These are phyloP conservation scores for Schlechtendalia chinensis DNA, from an alignment of 1,140 invertebrate genomes.

Conservation along the genomic window DNA sequence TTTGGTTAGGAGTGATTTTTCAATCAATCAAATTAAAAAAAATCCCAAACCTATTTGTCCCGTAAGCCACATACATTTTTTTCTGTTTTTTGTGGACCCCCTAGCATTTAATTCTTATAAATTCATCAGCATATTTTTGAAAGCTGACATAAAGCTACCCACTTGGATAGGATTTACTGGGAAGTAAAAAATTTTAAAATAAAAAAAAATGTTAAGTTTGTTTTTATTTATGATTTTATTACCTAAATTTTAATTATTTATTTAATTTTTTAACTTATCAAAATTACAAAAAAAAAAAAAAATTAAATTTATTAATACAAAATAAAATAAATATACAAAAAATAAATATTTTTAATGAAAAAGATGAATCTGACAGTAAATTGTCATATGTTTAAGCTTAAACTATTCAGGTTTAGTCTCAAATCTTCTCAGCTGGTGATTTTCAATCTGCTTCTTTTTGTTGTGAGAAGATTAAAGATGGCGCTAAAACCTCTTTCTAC, in stretches of 20 bases:
- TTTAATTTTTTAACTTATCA: slow-evolving; percentile 7
- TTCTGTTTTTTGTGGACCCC: too few relatives aligned
- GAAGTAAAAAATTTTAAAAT: not conserved
- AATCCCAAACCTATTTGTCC: too few relatives aligned
- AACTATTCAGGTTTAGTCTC: not conserved
- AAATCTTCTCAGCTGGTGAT: not conserved
- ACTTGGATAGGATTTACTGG: too few relatives aligned
- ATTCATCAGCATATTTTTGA: too few relatives aligned
- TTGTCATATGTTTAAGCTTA: slow-evolving; percentile 6
- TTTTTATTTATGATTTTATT: not conserved
- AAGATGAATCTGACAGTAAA: slow-evolving; percentile 12
- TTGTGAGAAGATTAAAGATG: slow-evolving; percentile 22
- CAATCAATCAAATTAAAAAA: too few relatives aligned
- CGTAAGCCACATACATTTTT: too few relatives aligned
- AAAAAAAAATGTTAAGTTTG: too few relatives aligned
- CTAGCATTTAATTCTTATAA: too few relatives aligned
- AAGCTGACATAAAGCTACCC: too few relatives aligned
- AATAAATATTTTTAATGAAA: slow-evolving; percentile 11
- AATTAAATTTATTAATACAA: slow-evolving; percentile 7
- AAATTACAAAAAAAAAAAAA: not conserved
- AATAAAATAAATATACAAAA: not conserved
- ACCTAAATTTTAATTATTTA: not conserved
- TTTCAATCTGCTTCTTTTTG: not conserved
- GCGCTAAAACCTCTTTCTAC: not conserved
- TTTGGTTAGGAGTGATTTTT: too few relatives aligned